Evolutionary conservation across 2,113 vertebrate species (phyloP), one percentile per base, ranked within the genome.

Genomic region (Perca fluviatilis): DNA sequence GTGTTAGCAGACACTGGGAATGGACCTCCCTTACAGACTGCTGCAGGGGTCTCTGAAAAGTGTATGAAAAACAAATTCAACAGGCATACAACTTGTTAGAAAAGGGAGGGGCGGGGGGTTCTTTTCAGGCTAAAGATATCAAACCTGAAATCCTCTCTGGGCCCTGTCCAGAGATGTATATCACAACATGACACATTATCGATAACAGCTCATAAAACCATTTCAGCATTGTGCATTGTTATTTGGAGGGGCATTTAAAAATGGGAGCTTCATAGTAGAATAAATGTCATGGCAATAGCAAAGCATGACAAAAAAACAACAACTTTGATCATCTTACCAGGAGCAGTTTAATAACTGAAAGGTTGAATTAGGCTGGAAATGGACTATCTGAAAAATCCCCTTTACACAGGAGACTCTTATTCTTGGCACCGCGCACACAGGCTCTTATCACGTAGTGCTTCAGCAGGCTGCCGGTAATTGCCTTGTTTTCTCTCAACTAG

Each of bases 381-480:
- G 5, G 63, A 75, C 15, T 72, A 82, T 86, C 63, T 76, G 57
- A 79, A 67, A 86, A 83, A 77, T 79, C 71, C 65, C 27, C n/a
- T 65, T 80, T 77, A 82, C 79, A 84, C 74, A 82, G 61, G 36
- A 84, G 74, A 91, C 73, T 86, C 46, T 91, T 88, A 83, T 92
- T 82, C 82, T 90, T 92, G 90, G 88, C 85, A 86, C 14, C 3
- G 21, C 46, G 67, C 77, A 90, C 63, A 85, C 79, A 80, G 65
- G 54, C 14, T 80, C 84, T 88, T 93, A 94, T 94, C 90, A 86
- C 46, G 71, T 89, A 75, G 27, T 49, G 79, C 73, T 88, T 51
- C 58, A 78, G 85, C 74, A 81, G 75, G n/a, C 86, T 61, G 58
- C 77, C 49, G 62, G 83, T 89, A 93, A 91, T 88, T 80, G 79